Percentiles rank a stretch among this genome's conserved stretches.
phyloP scores from a whole-genome alignment of 2,113 vertebrate genomes.

The Pitta sordida region DNA sequence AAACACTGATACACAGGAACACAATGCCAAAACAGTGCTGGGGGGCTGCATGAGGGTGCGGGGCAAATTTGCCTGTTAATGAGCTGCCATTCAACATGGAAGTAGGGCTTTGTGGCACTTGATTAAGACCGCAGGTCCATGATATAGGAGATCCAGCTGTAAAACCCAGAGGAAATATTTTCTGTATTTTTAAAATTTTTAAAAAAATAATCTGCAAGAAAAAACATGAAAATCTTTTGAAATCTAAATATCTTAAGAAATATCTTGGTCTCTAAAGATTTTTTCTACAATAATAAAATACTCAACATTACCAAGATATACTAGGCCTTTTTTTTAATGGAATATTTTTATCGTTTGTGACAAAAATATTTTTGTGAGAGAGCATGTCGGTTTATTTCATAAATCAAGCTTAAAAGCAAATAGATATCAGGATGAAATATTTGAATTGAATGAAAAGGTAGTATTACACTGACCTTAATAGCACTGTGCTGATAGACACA shows the following conservation, averaged over 20 bases:
- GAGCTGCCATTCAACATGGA: no score
- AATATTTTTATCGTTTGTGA: neutral
- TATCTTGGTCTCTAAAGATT: neutral
- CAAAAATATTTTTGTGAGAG: neutral
- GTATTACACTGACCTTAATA: neutral
- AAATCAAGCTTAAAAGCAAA: neutral
- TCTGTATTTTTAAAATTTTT: neutral
- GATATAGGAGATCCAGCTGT: no score
- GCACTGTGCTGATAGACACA: neutral
- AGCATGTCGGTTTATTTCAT: rapidly evolving
- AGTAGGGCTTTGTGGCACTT: no score
- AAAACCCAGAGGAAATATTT: neutral
- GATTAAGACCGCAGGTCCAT: no score
- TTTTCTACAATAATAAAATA: neutral
- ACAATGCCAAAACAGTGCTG: no score
- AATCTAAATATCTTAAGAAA: neutral
- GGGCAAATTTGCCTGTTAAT: no score
- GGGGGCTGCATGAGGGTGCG: no score
- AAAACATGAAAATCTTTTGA: neutral
- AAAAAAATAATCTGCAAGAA: neutral
- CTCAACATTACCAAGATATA: neutral
- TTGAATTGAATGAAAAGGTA: neutral
- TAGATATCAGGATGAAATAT: neutral
- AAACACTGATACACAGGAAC: no score
- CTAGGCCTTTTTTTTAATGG: neutral